Base-by-base conservation (phyloP, 2,797 vertebrate species). In the Acanthurus tractus region DNA sequence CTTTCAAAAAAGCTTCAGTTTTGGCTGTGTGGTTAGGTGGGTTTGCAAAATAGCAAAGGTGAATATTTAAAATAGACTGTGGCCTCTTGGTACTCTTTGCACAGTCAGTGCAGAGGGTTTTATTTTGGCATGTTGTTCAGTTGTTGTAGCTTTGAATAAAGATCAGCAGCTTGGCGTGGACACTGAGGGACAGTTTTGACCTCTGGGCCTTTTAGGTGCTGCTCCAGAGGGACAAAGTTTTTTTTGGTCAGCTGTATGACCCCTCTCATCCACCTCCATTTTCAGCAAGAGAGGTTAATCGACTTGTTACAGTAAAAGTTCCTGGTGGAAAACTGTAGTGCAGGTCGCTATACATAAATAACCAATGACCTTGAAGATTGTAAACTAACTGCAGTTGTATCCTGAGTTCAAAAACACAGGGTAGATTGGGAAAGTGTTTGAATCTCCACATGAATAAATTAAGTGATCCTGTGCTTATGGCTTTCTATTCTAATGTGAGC, bases 111-210 rank as follows among this genome's bases (percentile, higher is more conserved):
- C 72, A 82, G 55, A 82, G 45, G 67, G 42, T 75, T 88, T 81
- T 89, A 89, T 89, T 90, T 90, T 57, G 57, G 83, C 74, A 61
- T 90, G 74, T 85, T 86, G 86, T 90, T 89, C 40, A 69, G 81
- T 75, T 86, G 79, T 85, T 86, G 79, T 85, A 73, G 78, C 79
- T 81, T 82, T 92, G 89, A 90, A 91, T 93, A 87, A 93, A 92
- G 72, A 90, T 87, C 84, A 86, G 75, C 34, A 63, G 69, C 63
- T 72, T 55, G 46, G 36, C 63, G 46, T 62, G 42, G 34, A 13
- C 14, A 3, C 40, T 66, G 72, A 63, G 61, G 82, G 70, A 63
- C 76, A 6, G 79, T 64, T 86, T 71, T 92, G 90, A 93, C 88
- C 92, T 91, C 54, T 73, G 59, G 66, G 82, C 79, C 69, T 70